Percentiles rank a stretch among this genome's conserved stretches.
Evolutionary conservation across 2,113 vertebrate genomes (phyloP).

Genomic region (Myotis brandtii): DNA sequence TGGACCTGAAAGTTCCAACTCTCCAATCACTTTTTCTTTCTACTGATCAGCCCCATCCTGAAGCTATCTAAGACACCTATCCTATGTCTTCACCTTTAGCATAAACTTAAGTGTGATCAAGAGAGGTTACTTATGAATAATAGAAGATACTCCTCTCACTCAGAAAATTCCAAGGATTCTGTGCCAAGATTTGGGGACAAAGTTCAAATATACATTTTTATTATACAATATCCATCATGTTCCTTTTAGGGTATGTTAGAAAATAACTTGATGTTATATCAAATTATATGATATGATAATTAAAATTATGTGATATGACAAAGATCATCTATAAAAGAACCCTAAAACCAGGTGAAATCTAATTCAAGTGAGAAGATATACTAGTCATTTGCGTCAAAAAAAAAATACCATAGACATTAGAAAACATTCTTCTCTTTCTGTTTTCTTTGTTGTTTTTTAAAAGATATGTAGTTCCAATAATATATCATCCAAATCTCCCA

Average conservation of each 20-base stretch:
- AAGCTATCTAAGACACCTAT: neutral
- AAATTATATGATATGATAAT: neutral
- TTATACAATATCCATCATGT: neutral
- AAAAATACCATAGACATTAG: neutral
- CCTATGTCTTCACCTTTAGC: neutral
- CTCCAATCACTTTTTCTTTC: neutral
- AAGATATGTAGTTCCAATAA: neutral
- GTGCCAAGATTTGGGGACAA: neutral
- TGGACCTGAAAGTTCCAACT: neutral
- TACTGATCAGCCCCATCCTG: neutral
- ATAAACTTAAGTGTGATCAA: neutral
- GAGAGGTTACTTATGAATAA: neutral
- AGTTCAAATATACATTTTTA: neutral
- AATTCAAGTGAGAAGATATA: neutral
- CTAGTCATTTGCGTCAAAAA: constrained; percentile 12
- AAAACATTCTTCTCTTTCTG: neutral
- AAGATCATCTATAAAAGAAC: neutral
- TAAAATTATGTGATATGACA: neutral
- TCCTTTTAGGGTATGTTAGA: neutral
- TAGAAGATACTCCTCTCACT: neutral
- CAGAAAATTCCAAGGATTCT: neutral
- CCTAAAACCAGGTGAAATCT: neutral
- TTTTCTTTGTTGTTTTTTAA: neutral
- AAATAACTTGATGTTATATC: neutral
- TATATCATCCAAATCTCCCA: neutral